Evolutionary conservation across 2,113 vertebrate genomes (phyloP), one percentile per base, ranked within the genome.

Genomic region (Zapus hudsonius): DNA sequence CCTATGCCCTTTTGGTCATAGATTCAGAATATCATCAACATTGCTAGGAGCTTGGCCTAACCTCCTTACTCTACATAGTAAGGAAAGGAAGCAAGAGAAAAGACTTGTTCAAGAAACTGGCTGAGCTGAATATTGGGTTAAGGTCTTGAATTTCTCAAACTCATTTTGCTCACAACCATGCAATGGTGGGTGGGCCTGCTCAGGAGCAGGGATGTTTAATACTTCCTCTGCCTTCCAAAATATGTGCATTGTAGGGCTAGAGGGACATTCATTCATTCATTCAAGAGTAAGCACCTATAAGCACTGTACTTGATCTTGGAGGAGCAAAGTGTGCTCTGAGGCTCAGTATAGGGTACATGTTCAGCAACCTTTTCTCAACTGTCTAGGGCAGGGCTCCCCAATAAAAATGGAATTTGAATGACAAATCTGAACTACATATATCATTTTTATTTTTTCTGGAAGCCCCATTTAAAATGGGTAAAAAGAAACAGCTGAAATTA

Each of bases 401-500:
- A 69, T 47, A 66, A 66, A 89, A 78, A 74, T 1, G 16, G 42
- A 82, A 69, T 74, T 44, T 89, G 38, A 90, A 55, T 15, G 22
- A 40, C 19, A 84, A 92, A 27, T 72, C 3, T 33, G 63, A 84
- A 78, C 70, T 78, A 7, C 9, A 67, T 22, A 44, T 73, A 33
- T 33, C n/a, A 90, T 38, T 92, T 88, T 82, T 38, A 82, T 73
- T 83, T 72, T 52, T 92, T 92, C 59, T 92, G 47, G 52, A 73
- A 88, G 47, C 4, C 55, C 10, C 20, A 84, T 64, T 42, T 42
- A n/a, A 89, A 44, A 36, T 38, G 19, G 47, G 44, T 67, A 33
- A 64, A 47, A 92, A 89, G 7, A 79, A 81, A 70, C 33, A 80
- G 29, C 42, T 92, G 29, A 79, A 94, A 89, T 66, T 85, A 59